A percentile compares a stretch with the other conserved stretches of the same genome.
phyloP scores from a whole-genome alignment of 2,888 invertebrate genomes.

The Caenorhabditis auriculariae region DNA sequence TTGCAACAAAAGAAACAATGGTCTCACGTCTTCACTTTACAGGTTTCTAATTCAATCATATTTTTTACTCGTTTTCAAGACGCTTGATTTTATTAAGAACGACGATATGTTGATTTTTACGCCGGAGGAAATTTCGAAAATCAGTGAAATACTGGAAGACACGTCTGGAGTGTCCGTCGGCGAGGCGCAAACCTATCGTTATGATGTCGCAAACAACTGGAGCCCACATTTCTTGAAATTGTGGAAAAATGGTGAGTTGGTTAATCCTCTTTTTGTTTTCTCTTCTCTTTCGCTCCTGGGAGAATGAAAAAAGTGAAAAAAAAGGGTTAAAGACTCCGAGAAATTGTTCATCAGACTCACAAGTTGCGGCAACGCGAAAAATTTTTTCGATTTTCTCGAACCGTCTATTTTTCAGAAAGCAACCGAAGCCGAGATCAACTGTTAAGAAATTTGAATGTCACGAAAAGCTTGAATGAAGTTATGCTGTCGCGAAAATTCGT shows the following conservation, averaged over 20 bases:
- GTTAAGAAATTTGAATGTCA: slow-evolving; percentile 5
- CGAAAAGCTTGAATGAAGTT: slow-evolving; percentile 24
- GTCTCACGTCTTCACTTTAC: slow-evolving; percentile 17
- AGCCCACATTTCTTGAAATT: neutral
- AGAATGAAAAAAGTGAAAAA: slow-evolving; percentile 22
- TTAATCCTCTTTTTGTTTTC: no score
- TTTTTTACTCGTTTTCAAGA: neutral
- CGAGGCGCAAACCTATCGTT: neutral
- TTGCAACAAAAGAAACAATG: slow-evolving; percentile 7
- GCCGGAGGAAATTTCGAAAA: slow-evolving; percentile 14
- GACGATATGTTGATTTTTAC: slow-evolving; percentile 17
- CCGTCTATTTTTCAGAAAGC: slow-evolving; percentile 8
- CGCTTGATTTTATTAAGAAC: slow-evolving; percentile 5
- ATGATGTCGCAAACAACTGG: neutral
- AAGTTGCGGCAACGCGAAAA: no score
- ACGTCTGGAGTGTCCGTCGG: slow-evolving; percentile 4
- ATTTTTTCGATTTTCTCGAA: no score
- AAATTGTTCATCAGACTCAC: no score
- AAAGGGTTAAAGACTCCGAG: neutral
- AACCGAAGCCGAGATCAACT: slow-evolving; percentile 11
- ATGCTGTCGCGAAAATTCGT: slow-evolving; percentile 18
- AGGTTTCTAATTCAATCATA: slow-evolving; percentile 2
- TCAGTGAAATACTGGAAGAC: slow-evolving; percentile 17
- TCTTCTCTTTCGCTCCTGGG: slow-evolving; percentile 20
- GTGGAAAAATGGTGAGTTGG: neutral